A percentile compares a stretch with the other conserved stretches of the same genome.
These are phyloP conservation scores for Leptopilina clavipes DNA, from an alignment of 1,140 invertebrate genomes.

Conservation along the genomic window DNA sequence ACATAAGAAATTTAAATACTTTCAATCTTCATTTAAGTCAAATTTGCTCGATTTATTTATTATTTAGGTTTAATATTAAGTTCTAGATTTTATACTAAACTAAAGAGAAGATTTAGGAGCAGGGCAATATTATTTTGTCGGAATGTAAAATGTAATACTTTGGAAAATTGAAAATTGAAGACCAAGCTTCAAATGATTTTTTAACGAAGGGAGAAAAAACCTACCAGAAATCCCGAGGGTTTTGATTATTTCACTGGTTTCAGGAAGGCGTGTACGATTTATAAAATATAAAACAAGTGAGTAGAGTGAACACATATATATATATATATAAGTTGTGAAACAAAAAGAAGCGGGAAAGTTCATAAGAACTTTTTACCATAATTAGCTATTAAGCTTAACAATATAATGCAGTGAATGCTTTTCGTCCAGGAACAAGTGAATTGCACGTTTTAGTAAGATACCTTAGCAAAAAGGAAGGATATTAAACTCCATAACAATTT, in stretches of 20 bases:
- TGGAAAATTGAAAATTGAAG: constrained; percentile 8
- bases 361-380: constrained; percentile 52
- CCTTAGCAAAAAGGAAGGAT: constrained; percentile 37
- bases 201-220: not conserved
- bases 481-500: constrained; percentile 45
- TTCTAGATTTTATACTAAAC: too few species aligned
- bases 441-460: constrained; percentile 37
- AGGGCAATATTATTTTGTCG: too few species aligned
- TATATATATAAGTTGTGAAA: constrained; percentile 14
- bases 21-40: too few species aligned
- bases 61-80: too few species aligned
- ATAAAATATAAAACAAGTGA: not conserved
- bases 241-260: not conserved
- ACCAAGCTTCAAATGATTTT: not conserved
- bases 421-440: constrained; percentile 42
- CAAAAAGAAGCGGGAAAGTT: constrained; percentile 37
- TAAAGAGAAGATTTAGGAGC: too few species aligned
- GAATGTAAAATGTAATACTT: too few species aligned
- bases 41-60: too few species aligned
- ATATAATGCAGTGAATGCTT: constrained; percentile 45
- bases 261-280: not conserved
- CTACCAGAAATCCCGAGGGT: not conserved
- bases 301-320: not conserved
- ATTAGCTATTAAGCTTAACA: constrained; percentile 55
- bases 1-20: too few species aligned